Base-by-base conservation (phyloP, 37 sponge, comb jelly and placozoan genomes). In the Amphimedon queenslandica region DNA sequence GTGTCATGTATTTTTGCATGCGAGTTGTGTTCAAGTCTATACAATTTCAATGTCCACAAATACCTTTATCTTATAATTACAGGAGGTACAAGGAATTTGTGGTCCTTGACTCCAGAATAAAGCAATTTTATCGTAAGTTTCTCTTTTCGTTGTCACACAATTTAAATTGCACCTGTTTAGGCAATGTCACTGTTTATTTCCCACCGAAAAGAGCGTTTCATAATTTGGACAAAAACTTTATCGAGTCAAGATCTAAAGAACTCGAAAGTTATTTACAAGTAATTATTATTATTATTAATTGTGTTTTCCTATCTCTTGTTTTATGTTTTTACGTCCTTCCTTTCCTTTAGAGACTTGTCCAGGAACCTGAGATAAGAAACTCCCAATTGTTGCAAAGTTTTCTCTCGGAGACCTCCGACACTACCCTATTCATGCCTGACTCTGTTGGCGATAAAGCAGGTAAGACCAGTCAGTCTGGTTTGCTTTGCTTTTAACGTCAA, bases 41-140 rank as follows among this genome's bases (percentile, higher is more conserved):
- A n/a, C n/a, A n/a, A n/a, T n/a, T n/a, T n/a, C n/a, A n/a, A n/a
- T n/a, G n/a, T n/a, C n/a, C n/a, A n/a, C n/a, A n/a, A n/a, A n/a
- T n/a, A n/a, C n/a, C n/a, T n/a, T n/a, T n/a, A n/a, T n/a, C n/a
- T n/a, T n/a, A n/a, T n/a, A n/a, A n/a, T n/a, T n/a, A n/a, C 28
- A 60, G 87, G 16, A 24, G 89, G 25, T 88, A 64, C 58, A 88
- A 82, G 37, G 89, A 88, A 56, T 88, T 88, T 74, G 60, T 78
- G 1, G 79, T 33, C 16, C 79, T 88, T 20, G 83, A 88, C 40
- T 67, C 63, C 18, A 82, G 74, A 57, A 70, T 88, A 29, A 57
- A 72, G 40, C 89, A 88, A 40, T 88, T 88, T 39, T 79, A 70
- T 29, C 4, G 71, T 70, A 16, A 70, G 71, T 67, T 67, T 13